Base-by-base conservation (phyloP, 2,888 invertebrate genomes). In the Netelia inedita region DNA sequence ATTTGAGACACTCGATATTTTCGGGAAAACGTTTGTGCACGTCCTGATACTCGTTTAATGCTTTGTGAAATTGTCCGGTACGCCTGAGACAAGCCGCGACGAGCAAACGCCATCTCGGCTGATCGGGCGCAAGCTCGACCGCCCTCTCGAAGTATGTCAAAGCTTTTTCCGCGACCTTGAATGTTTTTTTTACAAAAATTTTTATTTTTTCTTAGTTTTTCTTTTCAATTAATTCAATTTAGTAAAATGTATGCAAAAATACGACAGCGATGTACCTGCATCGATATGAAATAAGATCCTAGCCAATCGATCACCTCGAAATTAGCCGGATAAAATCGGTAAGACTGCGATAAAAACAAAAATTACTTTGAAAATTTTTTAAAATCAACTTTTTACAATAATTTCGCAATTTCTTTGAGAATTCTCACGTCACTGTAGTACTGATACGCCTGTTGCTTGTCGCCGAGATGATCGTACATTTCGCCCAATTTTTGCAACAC, bases 11-110 rank as follows among this genome's bases (percentile, higher is more conserved):
- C 92, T 98, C 98, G 0, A 98, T 95, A 93, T 99, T 99, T 86
- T 99, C 98, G 0, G 99, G 99, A 93, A 99, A 99, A 88, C 96
- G 96, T 21, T 96, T 95, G 92, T 99, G 97, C 90, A 99, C 97
- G 88, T 96, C 96, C 94, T 98, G 97, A 94, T 98, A 98, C 0
- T 97, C 95, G 8, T 96, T 95, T 21, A 98, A 94, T 9, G 98
- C 98, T 90, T 97, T 96, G 88, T 97, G 97, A 92, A 98, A 98
- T 90, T 97, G 97, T 41, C 98, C 98, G 79, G 96, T 96, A 88
- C 98, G 95, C 57, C 98, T 95, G 90, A 97, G 96, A 92, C 98
- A 98, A 46, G 97, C 97, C 9, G 98, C 98, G 69, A 98, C 97
- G 94, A 98, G 96, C 91, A 98, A 94, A 92, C 97, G 96, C 96